Evolutionary conservation across 2,113 vertebrate species (phyloP).

Genomic region (Bubo scandiacus): DNA sequence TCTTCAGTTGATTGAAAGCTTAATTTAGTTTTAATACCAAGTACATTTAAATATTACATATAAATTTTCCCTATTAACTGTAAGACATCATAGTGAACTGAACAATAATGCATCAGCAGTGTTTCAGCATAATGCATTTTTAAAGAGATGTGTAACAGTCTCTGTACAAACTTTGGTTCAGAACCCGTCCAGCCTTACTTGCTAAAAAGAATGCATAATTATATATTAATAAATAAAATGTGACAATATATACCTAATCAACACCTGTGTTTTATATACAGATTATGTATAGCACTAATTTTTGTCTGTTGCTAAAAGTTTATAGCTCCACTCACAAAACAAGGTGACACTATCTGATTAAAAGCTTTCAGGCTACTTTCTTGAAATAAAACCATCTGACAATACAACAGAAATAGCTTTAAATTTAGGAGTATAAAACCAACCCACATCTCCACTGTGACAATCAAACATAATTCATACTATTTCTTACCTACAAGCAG

Average conservation of each 20-base stretch:
- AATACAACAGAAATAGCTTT: not conserved
- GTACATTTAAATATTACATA: not conserved
- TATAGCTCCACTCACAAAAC: not conserved
- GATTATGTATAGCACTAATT: not conserved
- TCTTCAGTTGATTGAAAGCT: not conserved
- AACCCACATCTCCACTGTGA: not conserved
- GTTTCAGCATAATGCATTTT: not conserved
- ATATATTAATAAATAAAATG: not conserved
- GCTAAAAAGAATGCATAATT: not conserved
- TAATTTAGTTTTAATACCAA: not conserved
- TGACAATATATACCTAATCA: not conserved
- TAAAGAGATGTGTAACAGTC: not conserved
- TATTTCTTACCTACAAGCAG: conserved; percentile 78
- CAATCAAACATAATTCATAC: not conserved
- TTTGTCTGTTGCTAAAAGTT: not conserved
- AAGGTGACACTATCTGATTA: not conserved
- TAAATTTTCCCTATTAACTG: not conserved
- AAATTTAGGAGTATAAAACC: not conserved
- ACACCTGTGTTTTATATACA: not conserved
- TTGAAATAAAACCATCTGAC: not conserved
- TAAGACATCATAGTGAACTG: not conserved
- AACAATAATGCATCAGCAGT: not conserved
- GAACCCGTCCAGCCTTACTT: not conserved
- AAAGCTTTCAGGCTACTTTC: conserved; percentile 29
- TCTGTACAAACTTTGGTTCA: not conserved